Percentiles rank a stretch among this genome's conserved stretches.
These are phyloP conservation scores for Drosophila nebulosa DNA, from an alignment of 1,140 invertebrate species.

Conservation along the genomic window DNA sequence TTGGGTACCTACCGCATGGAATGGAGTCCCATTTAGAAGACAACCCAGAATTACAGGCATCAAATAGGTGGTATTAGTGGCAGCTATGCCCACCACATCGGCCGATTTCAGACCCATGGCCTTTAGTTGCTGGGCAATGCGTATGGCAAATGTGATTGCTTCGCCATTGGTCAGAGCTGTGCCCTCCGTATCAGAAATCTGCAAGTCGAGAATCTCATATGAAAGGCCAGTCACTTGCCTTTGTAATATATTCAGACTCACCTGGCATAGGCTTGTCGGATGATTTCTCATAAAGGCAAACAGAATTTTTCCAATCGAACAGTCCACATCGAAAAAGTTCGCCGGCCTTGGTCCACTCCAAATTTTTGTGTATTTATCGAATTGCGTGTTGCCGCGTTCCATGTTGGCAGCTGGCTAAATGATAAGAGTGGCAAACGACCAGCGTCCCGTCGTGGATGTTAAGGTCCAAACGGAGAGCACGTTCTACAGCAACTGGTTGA, in stretches of 20 bases:
- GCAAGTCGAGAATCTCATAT: background rate
- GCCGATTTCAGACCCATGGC: conserved; percentile 60
- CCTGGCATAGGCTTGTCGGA: conserved; percentile 70
- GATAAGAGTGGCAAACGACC: conserved; percentile 44
- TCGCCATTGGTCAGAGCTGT: conserved; percentile 74
- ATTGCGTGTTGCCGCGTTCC: conserved; percentile 68
- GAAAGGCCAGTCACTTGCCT: no score
- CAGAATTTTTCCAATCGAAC: conserved; percentile 76
- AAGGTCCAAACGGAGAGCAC: conserved; percentile 35
- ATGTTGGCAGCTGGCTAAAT: conserved; percentile 43
- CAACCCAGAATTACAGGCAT: conserved; percentile 74
- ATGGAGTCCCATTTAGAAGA: conserved; percentile 72
- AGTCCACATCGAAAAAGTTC: conserved; percentile 73
- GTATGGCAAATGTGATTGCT: conserved; percentile 72
- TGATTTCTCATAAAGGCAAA: conserved; percentile 76
- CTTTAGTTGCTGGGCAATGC: conserved; percentile 72
- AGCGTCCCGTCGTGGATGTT: conserved; percentile 11
- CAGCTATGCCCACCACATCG: conserved; percentile 72
- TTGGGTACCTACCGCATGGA: conserved; percentile 55
- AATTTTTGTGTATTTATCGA: conserved; percentile 79
- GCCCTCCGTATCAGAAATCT: conserved; percentile 74
- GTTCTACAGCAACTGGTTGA: conserved; percentile 48
- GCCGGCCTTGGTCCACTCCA: conserved; percentile 75
- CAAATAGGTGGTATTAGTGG: conserved; percentile 67
- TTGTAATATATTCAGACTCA: background rate